A percentile compares a stretch with the other conserved stretches of the same genome.
Evolutionary conservation across 2,797 vertebrate genomes (phyloP).

Genomic region (Alfaro cultratus): DNA sequence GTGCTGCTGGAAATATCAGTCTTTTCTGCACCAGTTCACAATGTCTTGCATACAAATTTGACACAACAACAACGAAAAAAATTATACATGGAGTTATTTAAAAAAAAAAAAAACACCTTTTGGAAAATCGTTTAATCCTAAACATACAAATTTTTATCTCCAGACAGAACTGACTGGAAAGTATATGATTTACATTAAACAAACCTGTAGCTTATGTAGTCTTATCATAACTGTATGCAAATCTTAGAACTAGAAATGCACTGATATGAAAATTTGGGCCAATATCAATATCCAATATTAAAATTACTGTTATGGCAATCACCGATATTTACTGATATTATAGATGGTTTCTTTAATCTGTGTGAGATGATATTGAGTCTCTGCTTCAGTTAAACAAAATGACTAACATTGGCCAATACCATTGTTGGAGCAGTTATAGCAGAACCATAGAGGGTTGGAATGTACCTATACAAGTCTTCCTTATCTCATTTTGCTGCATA

Average conservation of each 20-base stretch:
- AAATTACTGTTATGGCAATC: too few relatives aligned
- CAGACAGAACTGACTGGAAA: neutral
- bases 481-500: neutral
- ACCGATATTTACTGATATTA: neutral
- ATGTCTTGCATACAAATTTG: neutral
- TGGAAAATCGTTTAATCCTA: neutral
- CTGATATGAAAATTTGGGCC: neutral
- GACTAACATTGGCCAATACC: neutral
- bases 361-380: neutral
- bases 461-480: neutral
- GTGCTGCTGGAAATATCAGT: slow-evolving; percentile 11
- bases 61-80: neutral
- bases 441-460: neutral
- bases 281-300: neutral
- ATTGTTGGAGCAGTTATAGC: neutral
- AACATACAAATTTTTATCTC: neutral
- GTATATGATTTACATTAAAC: slow-evolving; percentile 14
- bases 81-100: neutral
- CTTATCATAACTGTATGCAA: neutral
- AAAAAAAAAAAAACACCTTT: neutral
- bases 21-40: neutral
- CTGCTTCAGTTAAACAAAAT: neutral
- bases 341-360: neutral
- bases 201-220: slow-evolving; percentile 29
- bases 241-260: neutral